Evolutionary conservation across 2,113 vertebrate genomes (phyloP).

Genomic region (Corydoras sp.): DNA sequence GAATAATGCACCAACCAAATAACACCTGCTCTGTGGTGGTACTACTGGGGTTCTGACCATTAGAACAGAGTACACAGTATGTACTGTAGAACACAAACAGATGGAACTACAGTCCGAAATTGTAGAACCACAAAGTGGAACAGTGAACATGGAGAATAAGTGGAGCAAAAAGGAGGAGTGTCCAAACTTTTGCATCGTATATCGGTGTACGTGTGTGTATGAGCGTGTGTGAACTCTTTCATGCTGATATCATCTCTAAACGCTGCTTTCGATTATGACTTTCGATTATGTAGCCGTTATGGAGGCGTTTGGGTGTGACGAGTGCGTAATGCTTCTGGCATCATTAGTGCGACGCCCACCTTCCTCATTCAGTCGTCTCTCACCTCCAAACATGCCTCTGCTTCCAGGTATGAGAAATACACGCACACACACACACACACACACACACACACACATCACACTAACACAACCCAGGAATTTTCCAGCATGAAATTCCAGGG

Average conservation of each 20-base stretch:
- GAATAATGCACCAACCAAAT: too few species aligned
- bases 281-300: conserved; percentile 30
- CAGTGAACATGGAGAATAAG: too few species aligned
- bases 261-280: conserved; percentile 2
- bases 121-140: too few species aligned
- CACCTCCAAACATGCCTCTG: conserved; percentile 25
- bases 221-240: too few species aligned
- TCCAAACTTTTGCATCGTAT: too few species aligned
- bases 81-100: too few species aligned
- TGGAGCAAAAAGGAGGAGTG: too few species aligned
- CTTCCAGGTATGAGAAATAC: conserved; percentile 23
- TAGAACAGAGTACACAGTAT: too few species aligned
- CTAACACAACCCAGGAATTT: neutral
- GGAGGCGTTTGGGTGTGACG: conserved; percentile 32
- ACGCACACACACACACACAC: conserved; percentile 1
- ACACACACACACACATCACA: conserved; percentile 5
- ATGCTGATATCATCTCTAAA: conserved; percentile 31
- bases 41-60: too few species aligned
- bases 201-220: too few species aligned
- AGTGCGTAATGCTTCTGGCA: conserved; percentile 42
- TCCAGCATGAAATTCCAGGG: neutral
- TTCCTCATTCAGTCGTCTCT: conserved; percentile 26
- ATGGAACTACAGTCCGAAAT: too few species aligned
- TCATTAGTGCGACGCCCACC: conserved; percentile 29
- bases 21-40: too few species aligned